These are phyloP conservation scores for Tethya wilhelma DNA, from an alignment of 37 sponge, comb jelly and placozoan genomes.

Conservation along the genomic window DNA sequence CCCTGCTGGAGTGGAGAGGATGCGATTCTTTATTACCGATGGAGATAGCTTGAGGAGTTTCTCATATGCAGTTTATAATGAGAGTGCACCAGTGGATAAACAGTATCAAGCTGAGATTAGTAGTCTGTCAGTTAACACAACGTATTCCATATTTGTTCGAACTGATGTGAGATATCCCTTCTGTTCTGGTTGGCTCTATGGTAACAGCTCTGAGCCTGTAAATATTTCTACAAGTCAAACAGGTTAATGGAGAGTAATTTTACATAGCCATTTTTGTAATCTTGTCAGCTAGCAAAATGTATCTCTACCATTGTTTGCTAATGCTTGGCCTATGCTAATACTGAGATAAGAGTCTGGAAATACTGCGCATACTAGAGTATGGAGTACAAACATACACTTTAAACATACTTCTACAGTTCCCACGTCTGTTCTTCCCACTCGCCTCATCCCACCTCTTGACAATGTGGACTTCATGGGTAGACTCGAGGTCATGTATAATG, in stretches of 20 bases:
- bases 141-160: background rate
- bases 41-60: background rate
- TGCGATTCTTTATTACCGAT: background rate
- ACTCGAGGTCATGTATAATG: constrained; percentile 35
- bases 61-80: background rate
- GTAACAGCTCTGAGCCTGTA: background rate
- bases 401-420: background rate
- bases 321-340: too few species aligned
- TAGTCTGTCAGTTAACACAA: background rate
- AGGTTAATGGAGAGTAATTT: too few species aligned
- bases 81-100: too few species aligned
- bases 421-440: background rate
- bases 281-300: too few species aligned
- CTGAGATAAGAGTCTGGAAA: too few species aligned
- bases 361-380: too few species aligned
- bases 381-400: too few species aligned
- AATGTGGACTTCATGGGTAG: constrained; percentile 21
- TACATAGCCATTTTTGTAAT: too few species aligned
- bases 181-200: constrained; percentile 1
- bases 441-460: constrained; percentile 3
- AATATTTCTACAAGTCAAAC: too few species aligned
- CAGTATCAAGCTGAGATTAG: too few species aligned
- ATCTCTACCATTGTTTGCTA: too few species aligned
- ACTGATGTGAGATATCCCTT: background rate
- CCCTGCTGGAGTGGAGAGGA: background rate